Base-by-base conservation (phyloP, 2,888 invertebrate species). In the Yponomeuta cagnagella region DNA sequence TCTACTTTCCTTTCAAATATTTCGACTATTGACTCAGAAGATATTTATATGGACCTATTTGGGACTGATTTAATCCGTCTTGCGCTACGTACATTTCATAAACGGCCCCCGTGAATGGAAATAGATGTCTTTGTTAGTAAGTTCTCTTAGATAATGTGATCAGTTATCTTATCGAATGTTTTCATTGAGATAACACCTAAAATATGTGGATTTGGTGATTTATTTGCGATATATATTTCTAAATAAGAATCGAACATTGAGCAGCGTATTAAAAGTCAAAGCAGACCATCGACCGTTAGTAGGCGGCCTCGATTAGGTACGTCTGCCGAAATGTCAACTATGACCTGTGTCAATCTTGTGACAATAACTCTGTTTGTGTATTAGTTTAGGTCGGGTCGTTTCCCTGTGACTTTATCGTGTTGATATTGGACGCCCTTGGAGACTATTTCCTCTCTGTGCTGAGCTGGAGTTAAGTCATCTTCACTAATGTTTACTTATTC, bases 341-440 rank as follows among this genome's bases (percentile, higher is more conserved):
- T 73, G 71, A 72, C 69, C 52, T 63, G 66, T 63, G 63, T 68
- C 52, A 23, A 63, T 68, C 10, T 23, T 65, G 69, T 67, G 71
- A 70, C 70, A 64, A 70, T 69, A 48, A 69, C 70, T 58, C 66
- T 52, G 70, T 70, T 70, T 70, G 68, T 70, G 69, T 72, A 43
- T 73, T 73, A 74, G 72, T 74, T 75, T 74, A 70, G 74, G 73
- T 71, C 70, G 74, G 71, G 73, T 75, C 72, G 72, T 74, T 76
- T 75, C 72, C 74, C 69, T 72, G 66, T 68, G 69, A 75, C 23
- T 68, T 23, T 43, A 10, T 68, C 68, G 23, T 30, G n/a, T 68
- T 6, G 48, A n/a, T 43, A 48, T 5, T n/a, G 33, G 43, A 10
- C 68, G 37, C 23, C 68, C 43, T 43, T 68, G 9, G 68, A 37